Evolutionary conservation across 2,113 vertebrate genomes (phyloP).

Genomic region (Rhipidura dahli): DNA sequence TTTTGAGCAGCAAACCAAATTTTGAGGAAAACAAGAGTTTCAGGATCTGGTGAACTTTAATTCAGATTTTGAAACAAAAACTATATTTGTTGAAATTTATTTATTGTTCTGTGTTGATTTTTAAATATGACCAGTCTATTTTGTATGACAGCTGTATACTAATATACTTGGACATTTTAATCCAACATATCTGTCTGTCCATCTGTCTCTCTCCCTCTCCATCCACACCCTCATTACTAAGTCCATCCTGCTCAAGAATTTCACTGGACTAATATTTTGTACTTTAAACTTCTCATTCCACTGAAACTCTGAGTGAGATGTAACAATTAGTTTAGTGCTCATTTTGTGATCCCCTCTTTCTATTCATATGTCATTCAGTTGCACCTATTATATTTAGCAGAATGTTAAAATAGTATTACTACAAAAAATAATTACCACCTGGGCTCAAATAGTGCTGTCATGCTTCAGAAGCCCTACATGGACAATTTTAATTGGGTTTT

Average conservation of each 20-base stretch:
- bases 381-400: neutral
- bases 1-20: neutral
- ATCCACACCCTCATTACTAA: neutral
- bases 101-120: neutral
- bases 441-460: neutral
- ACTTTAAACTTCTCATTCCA: neutral
- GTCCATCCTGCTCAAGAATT: neutral
- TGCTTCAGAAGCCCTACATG: neutral
- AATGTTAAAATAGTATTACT: neutral
- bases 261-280: neutral
- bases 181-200: neutral
- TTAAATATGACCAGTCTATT: neutral
- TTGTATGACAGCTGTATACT: neutral
- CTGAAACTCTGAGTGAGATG: neutral
- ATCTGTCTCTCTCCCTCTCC: neutral
- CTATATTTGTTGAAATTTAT: neutral
- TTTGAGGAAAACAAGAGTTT: neutral
- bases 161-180: neutral
- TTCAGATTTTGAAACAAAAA: neutral
- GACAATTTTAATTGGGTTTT: neutral
- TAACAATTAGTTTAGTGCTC: neutral
- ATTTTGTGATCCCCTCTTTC: neutral
- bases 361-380: neutral
- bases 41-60: neutral
- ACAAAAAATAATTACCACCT: neutral